A percentile compares a stretch with the other conserved stretches of the same genome.
phyloP scores from a whole-genome alignment of 2,113 vertebrate genomes.

The Carassius carassius region DNA sequence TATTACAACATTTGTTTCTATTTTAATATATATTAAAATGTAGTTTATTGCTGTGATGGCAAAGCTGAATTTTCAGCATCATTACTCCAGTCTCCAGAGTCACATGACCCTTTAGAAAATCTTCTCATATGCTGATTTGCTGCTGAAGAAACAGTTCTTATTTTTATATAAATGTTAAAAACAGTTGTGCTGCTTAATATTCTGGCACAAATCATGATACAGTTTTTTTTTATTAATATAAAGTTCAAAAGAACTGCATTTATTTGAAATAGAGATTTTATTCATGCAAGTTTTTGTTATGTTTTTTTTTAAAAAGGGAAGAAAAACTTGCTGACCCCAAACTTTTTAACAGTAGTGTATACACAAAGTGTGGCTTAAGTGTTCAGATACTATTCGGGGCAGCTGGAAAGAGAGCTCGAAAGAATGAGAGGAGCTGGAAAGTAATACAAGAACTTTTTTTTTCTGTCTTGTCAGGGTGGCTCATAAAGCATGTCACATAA shows the following conservation, averaged over 20 bases:
- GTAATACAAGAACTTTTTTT: neutral
- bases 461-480: conserved; percentile 18
- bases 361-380: neutral
- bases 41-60: too few species aligned
- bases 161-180: too few species aligned
- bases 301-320: neutral
- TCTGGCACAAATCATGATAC: too few species aligned
- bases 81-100: too few species aligned
- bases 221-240: neutral
- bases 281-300: neutral
- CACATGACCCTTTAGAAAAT: too few species aligned
- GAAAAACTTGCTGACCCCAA: neutral
- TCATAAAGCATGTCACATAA: conserved; percentile 27
- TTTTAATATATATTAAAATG: too few species aligned
- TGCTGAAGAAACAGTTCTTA: neutral
- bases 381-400: neutral
- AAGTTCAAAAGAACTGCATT: neutral
- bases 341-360: neutral
- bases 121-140: neutral
- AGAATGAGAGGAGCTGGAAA: neutral
- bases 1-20: too few species aligned
- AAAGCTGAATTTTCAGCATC: too few species aligned
- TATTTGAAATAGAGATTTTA: neutral
- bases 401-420: neutral
- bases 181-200: too few species aligned